Evolutionary conservation across 1,140 invertebrate genomes (phyloP).

Genomic region (Leucophenga varia): DNA sequence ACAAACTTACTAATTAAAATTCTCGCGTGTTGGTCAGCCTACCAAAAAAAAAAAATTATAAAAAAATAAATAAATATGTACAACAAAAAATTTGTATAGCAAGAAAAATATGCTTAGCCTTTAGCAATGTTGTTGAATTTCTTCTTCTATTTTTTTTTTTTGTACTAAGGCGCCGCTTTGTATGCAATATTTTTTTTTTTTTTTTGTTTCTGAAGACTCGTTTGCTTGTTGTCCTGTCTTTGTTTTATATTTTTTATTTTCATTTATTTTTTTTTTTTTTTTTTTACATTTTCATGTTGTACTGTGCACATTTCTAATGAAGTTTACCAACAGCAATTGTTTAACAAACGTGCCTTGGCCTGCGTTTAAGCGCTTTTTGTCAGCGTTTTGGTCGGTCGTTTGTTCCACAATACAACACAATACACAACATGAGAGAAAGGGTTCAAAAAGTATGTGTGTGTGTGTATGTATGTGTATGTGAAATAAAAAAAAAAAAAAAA

Average conservation of each 20-base stretch:
- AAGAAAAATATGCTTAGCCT: no score
- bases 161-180: no score
- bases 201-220: conserved; percentile 20
- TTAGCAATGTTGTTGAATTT: no score
- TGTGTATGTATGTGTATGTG: no score
- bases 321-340: conserved; percentile 53
- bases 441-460: no score
- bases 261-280: not conserved
- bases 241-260: not conserved
- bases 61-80: conserved; percentile 11
- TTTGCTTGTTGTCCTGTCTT: conserved; percentile 1
- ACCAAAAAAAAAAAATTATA: conserved; percentile 29
- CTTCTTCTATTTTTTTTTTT: conserved; percentile 1
- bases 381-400: no score
- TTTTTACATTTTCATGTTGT: conserved; percentile 20
- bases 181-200: no score
- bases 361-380: conserved; percentile 53
- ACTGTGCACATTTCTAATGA: conserved; percentile 47
- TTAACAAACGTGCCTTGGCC: conserved; percentile 53
- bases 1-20: conserved; percentile 45
- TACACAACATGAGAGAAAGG: conserved; percentile 3
- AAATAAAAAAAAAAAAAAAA: no score
- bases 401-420: no score
- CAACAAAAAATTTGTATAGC: conserved; percentile 18
- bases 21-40: conserved; percentile 50